These are phyloP conservation scores for Barnardius zonarius DNA, from an alignment of 2,113 vertebrate genomes.

Conservation along the genomic window DNA sequence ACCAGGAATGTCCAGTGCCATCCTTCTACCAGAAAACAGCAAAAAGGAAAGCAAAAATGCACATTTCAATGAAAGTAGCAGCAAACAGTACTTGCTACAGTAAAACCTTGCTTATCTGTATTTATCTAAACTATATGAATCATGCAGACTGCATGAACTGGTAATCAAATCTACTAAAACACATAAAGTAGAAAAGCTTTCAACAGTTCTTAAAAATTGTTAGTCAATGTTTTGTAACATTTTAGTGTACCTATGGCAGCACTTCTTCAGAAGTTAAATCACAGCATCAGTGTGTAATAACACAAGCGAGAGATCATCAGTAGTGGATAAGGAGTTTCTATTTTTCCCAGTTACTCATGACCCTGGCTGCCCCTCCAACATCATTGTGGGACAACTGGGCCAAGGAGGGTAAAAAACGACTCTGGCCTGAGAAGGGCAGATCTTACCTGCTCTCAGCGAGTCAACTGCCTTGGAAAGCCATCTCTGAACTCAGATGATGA, in stretches of 20 bases:
- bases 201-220: not conserved
- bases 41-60: not conserved
- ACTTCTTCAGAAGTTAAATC: not conserved
- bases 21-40: not conserved
- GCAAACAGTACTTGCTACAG: not conserved
- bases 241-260: not conserved
- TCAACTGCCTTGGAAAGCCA: slow-evolving; percentile 6
- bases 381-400: not conserved
- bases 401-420: not conserved
- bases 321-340: not conserved
- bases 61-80: not conserved
- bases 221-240: not conserved
- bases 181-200: not conserved
- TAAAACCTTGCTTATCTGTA: not conserved
- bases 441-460: slow-evolving; percentile 4
- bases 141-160: not conserved
- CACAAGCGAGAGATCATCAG: not conserved
- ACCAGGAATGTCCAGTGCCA: not conserved
- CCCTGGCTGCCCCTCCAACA: not conserved
- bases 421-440: not conserved
- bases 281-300: not conserved
- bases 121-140: not conserved
- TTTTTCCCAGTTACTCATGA: not conserved
- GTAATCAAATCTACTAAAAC: not conserved
- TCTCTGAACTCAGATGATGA: not conserved